Evolutionary conservation across 1,140 invertebrate genomes (phyloP).

Genomic region (Elymnias hypermnestra): DNA sequence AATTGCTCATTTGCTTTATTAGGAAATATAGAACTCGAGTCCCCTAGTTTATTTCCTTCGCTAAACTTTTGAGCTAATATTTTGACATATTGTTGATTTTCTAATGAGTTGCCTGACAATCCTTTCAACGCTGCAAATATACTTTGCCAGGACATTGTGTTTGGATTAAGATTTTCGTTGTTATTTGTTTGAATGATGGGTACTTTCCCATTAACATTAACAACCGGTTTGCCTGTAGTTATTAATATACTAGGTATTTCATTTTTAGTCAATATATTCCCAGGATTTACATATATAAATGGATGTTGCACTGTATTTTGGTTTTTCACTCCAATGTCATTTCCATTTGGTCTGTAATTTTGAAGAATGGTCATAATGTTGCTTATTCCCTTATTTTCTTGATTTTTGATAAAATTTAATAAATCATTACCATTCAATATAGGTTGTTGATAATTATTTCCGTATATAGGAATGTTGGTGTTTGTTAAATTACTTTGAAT

Average conservation of each 20-base stretch:
- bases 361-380: constrained; percentile 12
- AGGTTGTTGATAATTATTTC: background rate
- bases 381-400: background rate
- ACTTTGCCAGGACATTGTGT: background rate
- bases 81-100: background rate
- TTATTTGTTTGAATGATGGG: background rate
- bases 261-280: no score
- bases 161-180: background rate
- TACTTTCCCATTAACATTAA: background rate
- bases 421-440: background rate
- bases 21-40: background rate
- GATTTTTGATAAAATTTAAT: constrained; percentile 1
- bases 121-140: background rate
- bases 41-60: background rate
- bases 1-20: no score
- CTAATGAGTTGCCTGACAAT: background rate
- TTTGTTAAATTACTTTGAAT: background rate
- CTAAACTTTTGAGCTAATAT: background rate
- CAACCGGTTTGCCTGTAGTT: background rate
- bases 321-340: background rate
- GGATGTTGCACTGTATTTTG: background rate
- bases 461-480: background rate
- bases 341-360: constrained; percentile 13
- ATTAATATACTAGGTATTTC: no score
- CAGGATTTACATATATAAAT: background rate